Base-by-base conservation (phyloP, 2,113 vertebrate species). In the Glareola pratincola region DNA sequence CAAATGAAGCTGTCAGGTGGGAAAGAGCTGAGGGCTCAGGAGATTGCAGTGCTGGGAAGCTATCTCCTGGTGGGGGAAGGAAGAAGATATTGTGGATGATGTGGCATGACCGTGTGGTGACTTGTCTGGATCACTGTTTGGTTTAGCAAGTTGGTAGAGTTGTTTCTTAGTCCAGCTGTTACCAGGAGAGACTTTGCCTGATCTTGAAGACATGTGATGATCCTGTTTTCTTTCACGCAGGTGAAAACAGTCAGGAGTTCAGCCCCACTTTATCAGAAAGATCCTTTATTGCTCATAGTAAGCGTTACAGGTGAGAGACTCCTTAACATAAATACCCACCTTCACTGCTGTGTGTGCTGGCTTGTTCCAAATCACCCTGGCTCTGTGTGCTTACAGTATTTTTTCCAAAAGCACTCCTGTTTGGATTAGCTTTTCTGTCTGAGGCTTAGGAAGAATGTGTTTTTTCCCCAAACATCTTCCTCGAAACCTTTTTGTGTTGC, bases 231-330 rank as follows among this genome's bases (percentile, higher is more conserved):
- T 89, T 79, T 81, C 76, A 29, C 20, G 32, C 93, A 99, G 99
- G 99, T 98, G 99, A 99, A 97, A 99, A 99, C 83, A 99, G 99
- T 56, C 99, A 99, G 60, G 98, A 99, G 96, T 99, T 99, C 96
- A 99, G 98, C 95, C 99, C 99, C n/a, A 99, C 99, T 62, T 98
- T 98, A 88, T 98, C 96, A 19, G 98, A 99, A 86, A 93, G 98
- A 37, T 95, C 97, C 62, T 98, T 97, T 93, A 98, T 98, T 39
- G 97, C 97, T 18, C 98, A 98, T 22, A 98, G 98, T 3, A 98
- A 98, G 72, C 98, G 97, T 73, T 98, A 98, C 98, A 98, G 98
- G 98, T 98, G 96, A 98, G 98, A 77, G 12, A 12, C n/a, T 43
- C 30, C 67, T 48, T 39, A 2, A 16, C 14, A 3, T 8, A 36